Evolutionary conservation across 2,888 invertebrate genomes (phyloP).

Genomic region (Caenorhabditis sinica): DNA sequence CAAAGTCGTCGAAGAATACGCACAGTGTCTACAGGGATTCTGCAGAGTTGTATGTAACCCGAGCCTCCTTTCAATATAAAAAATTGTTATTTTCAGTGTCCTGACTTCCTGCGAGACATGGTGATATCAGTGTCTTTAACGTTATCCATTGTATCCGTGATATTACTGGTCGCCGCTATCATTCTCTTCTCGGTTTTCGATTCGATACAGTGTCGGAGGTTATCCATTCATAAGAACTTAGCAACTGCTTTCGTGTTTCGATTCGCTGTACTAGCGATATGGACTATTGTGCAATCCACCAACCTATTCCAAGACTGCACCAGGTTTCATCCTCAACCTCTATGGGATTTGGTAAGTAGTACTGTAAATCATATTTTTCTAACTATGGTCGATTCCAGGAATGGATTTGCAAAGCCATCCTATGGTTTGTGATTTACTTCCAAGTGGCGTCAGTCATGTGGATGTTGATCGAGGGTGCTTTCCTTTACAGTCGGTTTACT

Average conservation of each 20-base stretch:
- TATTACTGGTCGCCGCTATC: slow-evolving; percentile 80
- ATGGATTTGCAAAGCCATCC: slow-evolving; percentile 86
- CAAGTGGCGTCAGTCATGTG: slow-evolving; percentile 86
- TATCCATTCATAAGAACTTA: slow-evolving; percentile 84
- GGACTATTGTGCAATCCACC: slow-evolving; percentile 80
- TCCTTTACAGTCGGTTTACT: slow-evolving; percentile 84
- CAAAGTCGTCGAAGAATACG: slow-evolving; percentile 75
- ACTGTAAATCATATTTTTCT: no score
- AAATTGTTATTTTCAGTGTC: slow-evolving; percentile 76
- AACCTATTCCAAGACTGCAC: slow-evolving; percentile 82
- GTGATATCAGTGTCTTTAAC: slow-evolving; percentile 81
- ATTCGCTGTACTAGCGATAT: slow-evolving; percentile 84
- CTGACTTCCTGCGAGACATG: slow-evolving; percentile 80
- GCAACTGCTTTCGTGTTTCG: slow-evolving; percentile 85
- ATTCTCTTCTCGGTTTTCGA: slow-evolving; percentile 83
- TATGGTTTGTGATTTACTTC: slow-evolving; percentile 86
- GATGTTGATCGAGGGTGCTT: slow-evolving; percentile 86
- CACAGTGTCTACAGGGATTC: slow-evolving; percentile 80
- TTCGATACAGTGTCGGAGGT: slow-evolving; percentile 78
- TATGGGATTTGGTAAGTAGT: slow-evolving; percentile 73
- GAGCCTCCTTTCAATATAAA: background rate
- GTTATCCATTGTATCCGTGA: slow-evolving; percentile 81
- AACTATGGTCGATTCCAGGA: slow-evolving; percentile 85
- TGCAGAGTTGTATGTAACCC: slow-evolving; percentile 76
- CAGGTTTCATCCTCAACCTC: slow-evolving; percentile 75